A percentile compares a stretch with the other conserved stretches of the same genome.
These are phyloP conservation scores for Helogale parvula DNA, from an alignment of 2,113 vertebrate genomes.

Conservation along the genomic window DNA sequence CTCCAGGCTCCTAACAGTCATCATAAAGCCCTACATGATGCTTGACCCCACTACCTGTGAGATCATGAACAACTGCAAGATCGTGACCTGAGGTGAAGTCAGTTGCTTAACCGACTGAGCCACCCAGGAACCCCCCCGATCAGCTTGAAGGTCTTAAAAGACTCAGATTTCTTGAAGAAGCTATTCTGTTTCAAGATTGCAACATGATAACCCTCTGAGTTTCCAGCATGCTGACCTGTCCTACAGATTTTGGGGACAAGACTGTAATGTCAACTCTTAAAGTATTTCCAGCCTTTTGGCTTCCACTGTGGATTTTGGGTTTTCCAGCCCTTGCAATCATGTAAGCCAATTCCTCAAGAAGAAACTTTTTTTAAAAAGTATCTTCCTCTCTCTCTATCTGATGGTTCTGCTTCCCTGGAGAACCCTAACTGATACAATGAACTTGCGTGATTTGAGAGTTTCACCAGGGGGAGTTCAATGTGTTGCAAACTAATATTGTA, in stretches of 20 bases:
- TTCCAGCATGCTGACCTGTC: background rate
- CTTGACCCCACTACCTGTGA: too few relatives aligned
- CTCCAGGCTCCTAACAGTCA: too few relatives aligned
- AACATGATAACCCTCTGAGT: background rate
- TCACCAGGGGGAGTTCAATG: background rate
- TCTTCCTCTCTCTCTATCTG: background rate
- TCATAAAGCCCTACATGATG: too few relatives aligned
- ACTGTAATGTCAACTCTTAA: background rate
- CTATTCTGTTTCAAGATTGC: background rate
- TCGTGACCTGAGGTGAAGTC: too few relatives aligned
- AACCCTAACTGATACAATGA: background rate
- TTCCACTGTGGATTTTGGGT: background rate
- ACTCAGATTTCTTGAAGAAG: background rate
- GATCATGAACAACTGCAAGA: too few relatives aligned
- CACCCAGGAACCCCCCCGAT: background rate
- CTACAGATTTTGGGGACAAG: background rate
- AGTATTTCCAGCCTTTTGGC: background rate
- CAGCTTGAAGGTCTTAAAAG: background rate
- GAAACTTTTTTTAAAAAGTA: background rate
- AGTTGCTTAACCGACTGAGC: too few relatives aligned
- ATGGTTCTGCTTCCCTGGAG: background rate
- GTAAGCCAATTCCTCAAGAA: background rate
- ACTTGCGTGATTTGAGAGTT: background rate
- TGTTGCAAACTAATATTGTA: background rate
- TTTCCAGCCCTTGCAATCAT: background rate